Base-by-base conservation (phyloP, 1,140 invertebrate species). In the Vanessa tameamea region DNA sequence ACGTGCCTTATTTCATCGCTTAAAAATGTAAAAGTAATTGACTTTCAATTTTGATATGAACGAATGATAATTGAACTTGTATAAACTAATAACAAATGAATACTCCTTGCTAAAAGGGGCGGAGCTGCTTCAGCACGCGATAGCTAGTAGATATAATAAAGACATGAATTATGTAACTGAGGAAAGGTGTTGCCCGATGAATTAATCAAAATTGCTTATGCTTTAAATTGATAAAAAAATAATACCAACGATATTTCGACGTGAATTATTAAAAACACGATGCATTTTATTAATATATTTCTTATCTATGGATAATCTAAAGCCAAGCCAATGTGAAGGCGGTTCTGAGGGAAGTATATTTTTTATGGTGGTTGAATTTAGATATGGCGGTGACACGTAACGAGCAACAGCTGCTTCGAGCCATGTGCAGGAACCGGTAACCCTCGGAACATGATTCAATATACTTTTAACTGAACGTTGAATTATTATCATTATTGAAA, bases 11-110 rank as follows among this genome's bases (percentile, higher is more conserved):
- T 57, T 57, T 59, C 53, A 53, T 53, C 26, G 23, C 9, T 69
- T 69, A 57, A 59, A 69, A 69, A 68, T 51, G 51, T 37, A 68
- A 68, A 69, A 61, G 15, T 43, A 69, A 69, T 69, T 47, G 43
- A 69, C 55, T 48, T 31, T 48, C 68, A 37, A 47, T 23, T 13
- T n/a, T 13, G 55, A 69, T 59, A 26, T 48, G n/a, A 64, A 23
- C 57, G 57, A 64, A 50, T 31, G n/a, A 61, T 61, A 26, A 69
- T 63, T 63, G 12, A 63, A 69, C 31, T 63, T 63, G 47, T 69
- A 63, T n/a, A 43, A 12, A 59, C 53, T 47, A 69, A 59, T 69
- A 50, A 23, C 37, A 69, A 64, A 61, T 31, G 57, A 31, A 61
- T 57, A 20, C 11, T 20, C 61, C 61, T 48, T 69, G 57, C 48